Percentiles rank a stretch among this genome's conserved stretches.
These are phyloP conservation scores for Drosophila prolongata DNA, from an alignment of 2,888 invertebrate genomes.

Conservation along the genomic window DNA sequence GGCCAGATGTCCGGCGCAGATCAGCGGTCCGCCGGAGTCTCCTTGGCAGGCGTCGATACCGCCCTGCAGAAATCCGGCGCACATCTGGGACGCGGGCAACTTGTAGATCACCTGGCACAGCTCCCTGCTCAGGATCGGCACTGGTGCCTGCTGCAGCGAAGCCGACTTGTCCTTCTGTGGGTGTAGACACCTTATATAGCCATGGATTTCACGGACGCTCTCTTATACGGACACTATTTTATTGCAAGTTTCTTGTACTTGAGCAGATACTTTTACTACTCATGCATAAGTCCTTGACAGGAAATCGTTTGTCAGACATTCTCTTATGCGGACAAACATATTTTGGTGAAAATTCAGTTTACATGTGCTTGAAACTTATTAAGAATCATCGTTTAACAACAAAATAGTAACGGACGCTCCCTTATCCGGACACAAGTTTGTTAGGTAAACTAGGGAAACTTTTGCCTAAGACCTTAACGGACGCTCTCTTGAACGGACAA, in stretches of 20 bases:
- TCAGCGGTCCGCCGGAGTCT: constrained; percentile 93
- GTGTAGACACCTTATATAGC: no score
- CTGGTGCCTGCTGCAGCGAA: constrained; percentile 36
- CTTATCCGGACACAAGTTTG: no score
- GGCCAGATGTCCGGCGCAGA: constrained; percentile 87
- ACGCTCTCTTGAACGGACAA: neutral
- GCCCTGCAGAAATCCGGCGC: constrained; percentile 60
- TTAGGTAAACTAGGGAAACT: no score
- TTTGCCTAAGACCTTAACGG: neutral
- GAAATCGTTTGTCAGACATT: no score
- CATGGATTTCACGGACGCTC: neutral
- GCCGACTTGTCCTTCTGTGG: constrained; percentile 12
- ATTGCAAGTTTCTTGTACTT: no score
- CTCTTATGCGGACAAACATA: no score
- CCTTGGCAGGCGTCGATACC: constrained; percentile 88
- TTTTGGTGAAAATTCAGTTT: no score
- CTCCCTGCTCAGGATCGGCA: constrained; percentile 45
- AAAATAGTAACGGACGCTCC: no score
- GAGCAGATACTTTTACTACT: no score
- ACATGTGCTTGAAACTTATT: no score
- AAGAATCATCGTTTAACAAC: no score
- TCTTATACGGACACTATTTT: neutral
- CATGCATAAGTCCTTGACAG: no score
- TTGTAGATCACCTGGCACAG: constrained; percentile 49
- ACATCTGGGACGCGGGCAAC: constrained; percentile 50